A percentile compares a stretch with the other conserved stretches of the same genome.
Evolutionary conservation across 1,140 invertebrate genomes (phyloP).

Genomic region (Babylonia areolata): DNA sequence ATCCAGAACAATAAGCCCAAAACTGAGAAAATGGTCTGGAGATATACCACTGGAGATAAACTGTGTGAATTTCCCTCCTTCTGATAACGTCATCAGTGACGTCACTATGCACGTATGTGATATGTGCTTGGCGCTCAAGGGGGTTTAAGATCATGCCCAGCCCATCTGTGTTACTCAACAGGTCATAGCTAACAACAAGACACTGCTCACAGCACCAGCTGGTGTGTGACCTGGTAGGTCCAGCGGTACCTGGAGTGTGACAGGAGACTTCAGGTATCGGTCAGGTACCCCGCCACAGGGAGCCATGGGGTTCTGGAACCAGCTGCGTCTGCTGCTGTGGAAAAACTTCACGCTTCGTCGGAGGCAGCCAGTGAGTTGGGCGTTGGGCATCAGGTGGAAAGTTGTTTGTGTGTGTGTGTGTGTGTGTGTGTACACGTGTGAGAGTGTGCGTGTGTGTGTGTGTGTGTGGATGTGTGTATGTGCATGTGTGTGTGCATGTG

Average conservation of each 20-base stretch:
- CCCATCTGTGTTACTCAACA: not conserved
- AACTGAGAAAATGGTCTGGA: too few relatives aligned
- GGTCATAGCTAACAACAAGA: not conserved
- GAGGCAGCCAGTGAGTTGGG: conserved; percentile 80
- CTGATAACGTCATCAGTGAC: too few relatives aligned
- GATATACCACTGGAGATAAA: too few relatives aligned
- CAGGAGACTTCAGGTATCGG: not conserved
- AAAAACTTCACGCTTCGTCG: conserved; percentile 89
- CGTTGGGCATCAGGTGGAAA: not conserved
- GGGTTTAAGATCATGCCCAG: not conserved
- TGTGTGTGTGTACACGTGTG: not conserved
- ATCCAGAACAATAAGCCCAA: too few relatives aligned
- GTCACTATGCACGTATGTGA: too few relatives aligned
- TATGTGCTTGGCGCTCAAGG: too few relatives aligned
- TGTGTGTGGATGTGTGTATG: not conserved
- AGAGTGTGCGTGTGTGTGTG: not conserved
- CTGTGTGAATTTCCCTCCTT: too few relatives aligned
- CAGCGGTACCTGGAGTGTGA: not conserved
- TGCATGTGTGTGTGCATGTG: not conserved
- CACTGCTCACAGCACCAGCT: not conserved
- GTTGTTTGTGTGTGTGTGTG: not conserved
- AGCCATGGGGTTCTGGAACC: conserved; percentile 67
- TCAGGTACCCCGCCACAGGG: not conserved
- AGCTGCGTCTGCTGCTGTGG: conserved; percentile 84
- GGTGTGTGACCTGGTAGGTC: not conserved